Conservation (phyloP, 1,140 invertebrate species). For the Bathynomus jamesi region DNA sequence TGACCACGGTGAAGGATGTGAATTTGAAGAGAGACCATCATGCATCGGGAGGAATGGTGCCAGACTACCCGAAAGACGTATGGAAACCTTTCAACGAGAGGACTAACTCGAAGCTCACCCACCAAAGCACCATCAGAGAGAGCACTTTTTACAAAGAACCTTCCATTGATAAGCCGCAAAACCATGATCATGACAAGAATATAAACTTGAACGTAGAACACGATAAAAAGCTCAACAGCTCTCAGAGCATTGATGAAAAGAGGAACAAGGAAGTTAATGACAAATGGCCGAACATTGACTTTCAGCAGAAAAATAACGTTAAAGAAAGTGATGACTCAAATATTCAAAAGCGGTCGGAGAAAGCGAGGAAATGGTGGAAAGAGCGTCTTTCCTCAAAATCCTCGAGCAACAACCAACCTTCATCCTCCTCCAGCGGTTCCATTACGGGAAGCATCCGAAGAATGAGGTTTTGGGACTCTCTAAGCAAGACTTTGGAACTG, state of each 20-base stretch:
- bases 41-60: not conserved
- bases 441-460: not conserved
- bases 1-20: not conserved
- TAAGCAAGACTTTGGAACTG: not conserved
- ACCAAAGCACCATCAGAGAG: not conserved
- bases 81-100: not conserved
- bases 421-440: not conserved
- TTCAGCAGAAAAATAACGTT: not conserved
- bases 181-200: not conserved
- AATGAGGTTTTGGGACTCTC: not conserved
- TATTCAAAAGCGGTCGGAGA: not conserved
- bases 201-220: not conserved
- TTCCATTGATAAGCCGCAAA: not conserved
- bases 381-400: not conserved
- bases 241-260: not conserved
- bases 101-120: not conserved
- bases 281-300: not conserved
- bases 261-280: not conserved
- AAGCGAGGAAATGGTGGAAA: not conserved
- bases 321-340: not conserved
- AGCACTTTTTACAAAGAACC: not conserved
- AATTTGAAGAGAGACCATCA: not conserved
- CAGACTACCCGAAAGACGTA: not conserved
- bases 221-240: not conserved
- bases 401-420: not conserved